Evolutionary conservation across 2,888 invertebrate species (phyloP), one percentile per base, ranked within the genome.

Genomic region (Arge pagana): DNA sequence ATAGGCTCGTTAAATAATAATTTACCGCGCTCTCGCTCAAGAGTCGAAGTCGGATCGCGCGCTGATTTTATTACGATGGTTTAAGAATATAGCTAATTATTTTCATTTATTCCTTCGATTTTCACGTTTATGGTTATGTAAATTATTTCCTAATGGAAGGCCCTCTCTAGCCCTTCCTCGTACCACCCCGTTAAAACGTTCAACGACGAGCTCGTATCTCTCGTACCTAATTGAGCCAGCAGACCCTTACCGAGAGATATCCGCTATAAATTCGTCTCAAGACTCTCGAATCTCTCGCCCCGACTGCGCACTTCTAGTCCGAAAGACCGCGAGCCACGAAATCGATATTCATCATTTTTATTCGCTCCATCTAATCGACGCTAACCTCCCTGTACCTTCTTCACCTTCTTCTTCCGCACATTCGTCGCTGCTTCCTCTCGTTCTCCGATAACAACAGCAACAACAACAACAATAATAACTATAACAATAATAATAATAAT

Each of bases 111-210:
- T 60, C 63, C 63, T 62, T 59, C 58, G 65, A 64, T 55, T 30
- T 40, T 59, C 62, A 64, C 63, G 61, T 63, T 67, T 65, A 67
- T 61, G 60, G 63, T 64, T 63, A 61, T 65, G 67, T 62, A 65
- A 67, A 66, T 67, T 60, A 65, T 50, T 52, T 48, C 52, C 28
- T 57, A 63, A 62, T 59, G 56, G 58, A 54, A 43, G 56, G 41
- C 53, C 53, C 55, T 48, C 16, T 8, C 10, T 19, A 11, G 18
- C 13, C 18, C 23, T 15, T 31, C 30, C 30, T 31, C 24, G 31
- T 31, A 19, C n/a, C n/a, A n/a, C n/a, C n/a, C n/a, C n/a, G n/a
- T n/a, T n/a, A n/a, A n/a, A n/a, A n/a, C n/a, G n/a, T n/a, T n/a
- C n/a, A n/a, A n/a, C n/a, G n/a, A 11, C 37, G 37, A 37, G 11